These are phyloP conservation scores for Cantharis rustica DNA, from an alignment of 2,888 invertebrate species.

Conservation along the genomic window DNA sequence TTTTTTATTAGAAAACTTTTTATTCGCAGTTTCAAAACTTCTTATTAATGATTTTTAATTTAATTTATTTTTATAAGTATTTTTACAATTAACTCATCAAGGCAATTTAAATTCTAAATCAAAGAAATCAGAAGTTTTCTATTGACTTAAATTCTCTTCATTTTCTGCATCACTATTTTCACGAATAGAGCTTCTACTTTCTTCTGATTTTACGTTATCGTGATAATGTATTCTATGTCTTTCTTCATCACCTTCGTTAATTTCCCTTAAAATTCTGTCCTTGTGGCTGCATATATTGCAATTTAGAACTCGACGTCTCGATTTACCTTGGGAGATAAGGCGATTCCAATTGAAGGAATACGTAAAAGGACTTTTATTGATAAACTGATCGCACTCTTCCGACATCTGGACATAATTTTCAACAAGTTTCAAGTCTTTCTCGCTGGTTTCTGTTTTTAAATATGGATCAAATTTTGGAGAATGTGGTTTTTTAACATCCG, in stretches of 20 bases:
- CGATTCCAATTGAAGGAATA: constrained; percentile 63
- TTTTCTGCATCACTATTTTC: not conserved
- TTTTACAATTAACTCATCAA: not conserved
- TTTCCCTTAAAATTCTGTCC: not conserved
- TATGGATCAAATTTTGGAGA: constrained; percentile 54
- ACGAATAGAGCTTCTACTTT: not conserved
- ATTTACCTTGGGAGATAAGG: constrained; percentile 60
- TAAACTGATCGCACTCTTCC: constrained; percentile 52
- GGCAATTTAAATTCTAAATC: not conserved
- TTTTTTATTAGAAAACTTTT: no score
- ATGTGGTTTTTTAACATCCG: constrained; percentile 61
- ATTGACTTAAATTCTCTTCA: not conserved
- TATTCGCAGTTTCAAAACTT: no score
- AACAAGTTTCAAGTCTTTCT: constrained; percentile 51
- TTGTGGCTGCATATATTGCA: constrained; percentile 17
- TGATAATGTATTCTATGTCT: not conserved
- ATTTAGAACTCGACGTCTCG: constrained; percentile 58
- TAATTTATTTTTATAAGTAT: not conserved
- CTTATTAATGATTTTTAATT: no score
- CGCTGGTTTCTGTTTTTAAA: constrained; percentile 50
- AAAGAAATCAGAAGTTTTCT: not conserved
- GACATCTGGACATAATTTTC: constrained; percentile 54
- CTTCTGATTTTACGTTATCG: not conserved
- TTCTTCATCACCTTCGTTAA: not conserved
- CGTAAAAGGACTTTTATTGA: constrained; percentile 58